A percentile compares a stretch with the other conserved stretches of the same genome.
Evolutionary conservation across 2,797 vertebrate species (phyloP).

Genomic region (Lepilemur septentrionalis): DNA sequence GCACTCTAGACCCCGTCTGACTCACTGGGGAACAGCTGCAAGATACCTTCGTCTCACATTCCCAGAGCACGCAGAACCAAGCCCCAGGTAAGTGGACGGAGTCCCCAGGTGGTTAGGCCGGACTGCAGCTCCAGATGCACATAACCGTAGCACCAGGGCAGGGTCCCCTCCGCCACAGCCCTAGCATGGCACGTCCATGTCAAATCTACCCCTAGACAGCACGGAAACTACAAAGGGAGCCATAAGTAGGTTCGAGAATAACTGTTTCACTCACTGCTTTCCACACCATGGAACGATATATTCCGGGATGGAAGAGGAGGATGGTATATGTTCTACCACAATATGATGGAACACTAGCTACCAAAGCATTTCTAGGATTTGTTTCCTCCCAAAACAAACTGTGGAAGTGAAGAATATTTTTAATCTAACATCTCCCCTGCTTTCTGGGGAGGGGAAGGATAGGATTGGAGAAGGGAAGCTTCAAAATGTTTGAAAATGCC

Average conservation of each 20-base stretch:
- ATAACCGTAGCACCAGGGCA: not conserved
- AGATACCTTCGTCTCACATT: not conserved
- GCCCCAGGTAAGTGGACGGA: not conserved
- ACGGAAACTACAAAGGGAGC: accelerated
- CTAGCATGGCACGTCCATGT: accelerated
- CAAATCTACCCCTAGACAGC: too few species aligned
- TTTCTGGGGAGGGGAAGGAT: not conserved
- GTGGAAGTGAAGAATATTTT: not conserved
- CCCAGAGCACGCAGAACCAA: not conserved
- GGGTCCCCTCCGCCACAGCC: not conserved
- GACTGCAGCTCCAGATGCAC: accelerated
- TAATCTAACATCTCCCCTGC: not conserved
- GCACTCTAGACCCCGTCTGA: accelerated
- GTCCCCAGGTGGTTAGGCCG: not conserved
- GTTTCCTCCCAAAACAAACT: not conserved
- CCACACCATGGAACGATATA: accelerated
- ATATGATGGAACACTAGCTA: accelerated
- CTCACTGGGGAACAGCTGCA: not conserved
- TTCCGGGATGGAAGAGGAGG: accelerated
- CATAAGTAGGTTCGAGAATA: accelerated
- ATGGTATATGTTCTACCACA: not conserved
- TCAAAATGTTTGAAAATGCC: not conserved
- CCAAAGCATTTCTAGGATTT: not conserved
- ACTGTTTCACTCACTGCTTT: accelerated
- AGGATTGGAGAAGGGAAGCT: too few species aligned